Evolutionary conservation across 2,113 vertebrate genomes (phyloP).

Genomic region (Gymnogyps californianus): DNA sequence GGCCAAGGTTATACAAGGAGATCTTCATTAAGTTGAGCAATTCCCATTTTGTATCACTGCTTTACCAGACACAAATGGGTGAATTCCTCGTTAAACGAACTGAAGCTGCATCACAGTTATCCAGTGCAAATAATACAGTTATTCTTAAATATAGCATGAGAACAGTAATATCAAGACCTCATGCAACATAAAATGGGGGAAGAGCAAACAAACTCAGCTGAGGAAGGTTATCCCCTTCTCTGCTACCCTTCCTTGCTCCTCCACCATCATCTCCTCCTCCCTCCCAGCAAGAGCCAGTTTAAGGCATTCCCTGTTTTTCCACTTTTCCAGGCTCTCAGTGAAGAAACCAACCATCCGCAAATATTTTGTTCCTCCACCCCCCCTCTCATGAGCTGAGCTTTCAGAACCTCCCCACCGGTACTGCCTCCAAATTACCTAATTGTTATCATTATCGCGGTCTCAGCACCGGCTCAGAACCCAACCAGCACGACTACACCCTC

Average conservation of each 20-base stretch:
- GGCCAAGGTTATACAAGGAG: slow-evolving; percentile 67
- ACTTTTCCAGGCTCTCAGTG: background rate
- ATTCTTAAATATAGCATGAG: background rate
- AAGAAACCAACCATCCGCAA: slow-evolving; percentile 8
- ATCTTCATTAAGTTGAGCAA: slow-evolving; percentile 35
- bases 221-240: background rate
- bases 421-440: slow-evolving; percentile 45
- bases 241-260: background rate
- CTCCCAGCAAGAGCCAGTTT: background rate
- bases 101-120: background rate
- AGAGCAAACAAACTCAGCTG: background rate
- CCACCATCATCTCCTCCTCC: background rate
- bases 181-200: background rate
- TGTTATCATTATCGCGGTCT: background rate
- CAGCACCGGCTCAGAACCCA: background rate
- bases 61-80: background rate
- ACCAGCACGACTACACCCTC: background rate
- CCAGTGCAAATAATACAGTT: background rate
- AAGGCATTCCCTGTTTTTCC: background rate
- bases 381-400: background rate
- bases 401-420: slow-evolving; percentile 12
- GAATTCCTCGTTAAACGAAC: background rate
- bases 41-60: background rate
- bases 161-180: background rate
- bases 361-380: background rate